These are phyloP conservation scores for Lycophotia porphyrea DNA, from an alignment of 2,888 invertebrate genomes.

Conservation along the genomic window DNA sequence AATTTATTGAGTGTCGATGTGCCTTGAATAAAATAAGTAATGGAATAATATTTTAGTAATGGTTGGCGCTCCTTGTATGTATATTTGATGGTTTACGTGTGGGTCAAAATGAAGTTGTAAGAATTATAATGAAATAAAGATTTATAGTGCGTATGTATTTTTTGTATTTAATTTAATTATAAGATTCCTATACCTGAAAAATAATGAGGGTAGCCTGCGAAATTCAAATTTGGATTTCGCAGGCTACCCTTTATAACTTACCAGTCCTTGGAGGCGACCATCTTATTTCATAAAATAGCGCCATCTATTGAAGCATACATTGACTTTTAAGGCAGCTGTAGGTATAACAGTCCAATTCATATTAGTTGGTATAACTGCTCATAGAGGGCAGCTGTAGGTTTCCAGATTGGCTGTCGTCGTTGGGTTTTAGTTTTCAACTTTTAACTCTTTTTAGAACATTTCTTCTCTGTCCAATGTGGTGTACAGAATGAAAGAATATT, in stretches of 20 bases:
- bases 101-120: constrained; percentile 64
- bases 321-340: background rate
- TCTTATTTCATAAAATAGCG: background rate
- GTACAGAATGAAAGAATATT: too few species aligned
- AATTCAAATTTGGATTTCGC: too few species aligned
- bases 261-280: too few species aligned
- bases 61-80: constrained; percentile 64
- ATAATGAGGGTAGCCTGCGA: background rate
- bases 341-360: background rate
- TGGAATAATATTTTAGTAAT: constrained; percentile 42
- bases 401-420: too few species aligned
- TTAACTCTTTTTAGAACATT: too few species aligned
- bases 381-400: constrained; percentile 11
- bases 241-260: too few species aligned
- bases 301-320: constrained; percentile 8
- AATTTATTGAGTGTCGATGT: constrained; percentile 33
- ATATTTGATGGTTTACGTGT: constrained; percentile 68
- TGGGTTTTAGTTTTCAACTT: too few species aligned
- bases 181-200: background rate
- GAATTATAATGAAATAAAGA: constrained; percentile 64
- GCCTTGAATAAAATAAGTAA: constrained; percentile 47
- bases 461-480: too few species aligned
- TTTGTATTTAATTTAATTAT: constrained; percentile 14
- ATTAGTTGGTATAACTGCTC: background rate
- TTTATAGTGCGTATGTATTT: constrained; percentile 56